A percentile compares a stretch with the other conserved stretches of the same genome.
Evolutionary conservation across 2,113 vertebrate genomes (phyloP).

Genomic region (Microtus pennsylvanicus): DNA sequence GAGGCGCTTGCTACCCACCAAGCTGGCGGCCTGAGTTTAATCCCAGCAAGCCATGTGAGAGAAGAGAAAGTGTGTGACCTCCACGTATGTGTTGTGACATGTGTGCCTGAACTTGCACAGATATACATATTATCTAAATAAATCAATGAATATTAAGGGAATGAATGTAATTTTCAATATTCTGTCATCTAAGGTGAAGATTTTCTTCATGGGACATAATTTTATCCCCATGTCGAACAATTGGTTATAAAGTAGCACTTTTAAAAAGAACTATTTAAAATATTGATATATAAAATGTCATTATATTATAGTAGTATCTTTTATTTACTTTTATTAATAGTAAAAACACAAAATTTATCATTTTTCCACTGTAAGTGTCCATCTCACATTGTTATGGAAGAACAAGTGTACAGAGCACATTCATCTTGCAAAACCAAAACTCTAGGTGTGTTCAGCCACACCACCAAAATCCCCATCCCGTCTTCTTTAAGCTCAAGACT

Average conservation of each 20-base stretch:
- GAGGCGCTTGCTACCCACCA: not conserved
- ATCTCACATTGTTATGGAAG: not conserved
- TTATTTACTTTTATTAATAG: not conserved
- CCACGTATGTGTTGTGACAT: not conserved
- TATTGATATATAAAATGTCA: not conserved
- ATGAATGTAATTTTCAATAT: not conserved
- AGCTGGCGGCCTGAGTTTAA: not conserved
- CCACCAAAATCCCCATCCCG: not conserved
- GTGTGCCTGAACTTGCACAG: not conserved
- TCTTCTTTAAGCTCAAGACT: not conserved
- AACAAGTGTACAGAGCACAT: not conserved
- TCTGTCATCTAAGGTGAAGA: not conserved
- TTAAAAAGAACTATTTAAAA: not conserved
- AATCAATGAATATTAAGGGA: not conserved
- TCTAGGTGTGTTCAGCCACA: not conserved
- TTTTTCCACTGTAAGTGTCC: not conserved
- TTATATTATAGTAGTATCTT: not conserved
- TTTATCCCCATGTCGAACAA: conserved; percentile 41
- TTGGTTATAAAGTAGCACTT: not conserved
- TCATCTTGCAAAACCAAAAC: conserved; percentile 27
- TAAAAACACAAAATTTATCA: not conserved
- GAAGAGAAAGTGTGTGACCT: not conserved
- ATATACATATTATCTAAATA: not conserved
- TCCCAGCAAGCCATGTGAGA: not conserved
- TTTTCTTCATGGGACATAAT: not conserved